phyloP scores from a whole-genome alignment of 2,797 vertebrate species.

The Pseudomugil tenellus region DNA sequence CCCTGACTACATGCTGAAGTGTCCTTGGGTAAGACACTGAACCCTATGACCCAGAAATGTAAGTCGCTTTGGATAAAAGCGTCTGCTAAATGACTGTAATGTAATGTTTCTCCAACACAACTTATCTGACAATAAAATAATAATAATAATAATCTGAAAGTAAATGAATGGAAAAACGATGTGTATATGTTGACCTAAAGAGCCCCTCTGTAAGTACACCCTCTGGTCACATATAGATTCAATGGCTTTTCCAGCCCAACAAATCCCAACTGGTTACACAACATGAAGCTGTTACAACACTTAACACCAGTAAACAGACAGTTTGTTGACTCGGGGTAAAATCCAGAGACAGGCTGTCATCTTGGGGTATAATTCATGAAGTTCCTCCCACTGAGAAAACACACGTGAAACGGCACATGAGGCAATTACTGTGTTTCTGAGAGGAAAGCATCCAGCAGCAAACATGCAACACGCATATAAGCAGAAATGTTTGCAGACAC shows the following conservation, averaged over 20 bases:
- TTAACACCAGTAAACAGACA: conserved; percentile 54
- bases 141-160: too few relatives aligned
- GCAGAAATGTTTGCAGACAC: conserved; percentile 21
- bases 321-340: conserved; percentile 56
- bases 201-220: not conserved
- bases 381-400: conserved; percentile 56
- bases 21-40: too few relatives aligned
- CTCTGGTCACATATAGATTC: conserved; percentile 3
- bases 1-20: too few relatives aligned
- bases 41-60: too few relatives aligned
- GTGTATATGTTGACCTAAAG: not conserved
- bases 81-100: too few relatives aligned
- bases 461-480: not conserved
- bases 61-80: too few relatives aligned
- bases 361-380: conserved; percentile 59
- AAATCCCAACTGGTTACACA: conserved; percentile 48
- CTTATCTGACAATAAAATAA: conserved; percentile 9
- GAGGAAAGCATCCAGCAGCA: conserved; percentile 6
- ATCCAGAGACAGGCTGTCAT: conserved; percentile 47
- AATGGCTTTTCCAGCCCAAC: conserved; percentile 5
- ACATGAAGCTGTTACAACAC: conserved; percentile 49
- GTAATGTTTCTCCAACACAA: conserved; percentile 20
- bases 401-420: conserved; percentile 49
- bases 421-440: conserved; percentile 26
- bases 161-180: too few relatives aligned